Evolutionary conservation across 2,113 vertebrate species (phyloP).

Genomic region (Crotalus horridus): DNA sequence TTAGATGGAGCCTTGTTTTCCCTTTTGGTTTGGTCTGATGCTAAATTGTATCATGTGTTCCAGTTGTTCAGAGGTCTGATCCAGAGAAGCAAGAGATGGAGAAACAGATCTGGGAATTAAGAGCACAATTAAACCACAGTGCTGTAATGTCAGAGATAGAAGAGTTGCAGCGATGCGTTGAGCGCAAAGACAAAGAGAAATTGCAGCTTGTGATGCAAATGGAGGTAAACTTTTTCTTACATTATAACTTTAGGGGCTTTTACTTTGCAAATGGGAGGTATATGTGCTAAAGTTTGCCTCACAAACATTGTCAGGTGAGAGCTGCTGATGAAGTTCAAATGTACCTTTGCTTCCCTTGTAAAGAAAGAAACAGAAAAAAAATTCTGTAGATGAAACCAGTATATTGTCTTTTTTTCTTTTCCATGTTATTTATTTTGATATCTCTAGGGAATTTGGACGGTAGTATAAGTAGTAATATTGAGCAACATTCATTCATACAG

Average conservation of each 20-base stretch:
- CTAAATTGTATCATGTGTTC: constrained; percentile 28
- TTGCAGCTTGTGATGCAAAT: constrained; percentile 75
- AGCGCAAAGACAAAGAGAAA: constrained; percentile 82
- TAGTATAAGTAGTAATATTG: background rate
- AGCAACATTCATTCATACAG: background rate
- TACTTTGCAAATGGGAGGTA: background rate
- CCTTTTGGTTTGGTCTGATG: background rate
- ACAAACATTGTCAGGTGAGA: background rate
- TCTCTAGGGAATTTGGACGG: background rate
- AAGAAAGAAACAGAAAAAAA: background rate
- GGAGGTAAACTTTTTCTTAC: constrained; percentile 71
- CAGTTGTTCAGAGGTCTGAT: constrained; percentile 65
- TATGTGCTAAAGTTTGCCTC: background rate
- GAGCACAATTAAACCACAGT: constrained; percentile 72
- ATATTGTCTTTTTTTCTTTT: background rate
- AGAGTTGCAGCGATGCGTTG: constrained; percentile 78
- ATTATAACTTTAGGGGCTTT: background rate
- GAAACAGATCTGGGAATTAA: constrained; percentile 79
- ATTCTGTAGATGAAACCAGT: background rate
- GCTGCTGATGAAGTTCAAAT: background rate
- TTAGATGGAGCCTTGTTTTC: background rate
- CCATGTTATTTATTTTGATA: background rate
- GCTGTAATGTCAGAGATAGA: constrained; percentile 76
- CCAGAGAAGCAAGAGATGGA: constrained; percentile 76
- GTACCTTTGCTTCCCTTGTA: background rate